Evolutionary conservation across 1,140 invertebrate genomes (phyloP), one percentile per base, ranked within the genome.

Genomic region (Lepidurus arcticus): DNA sequence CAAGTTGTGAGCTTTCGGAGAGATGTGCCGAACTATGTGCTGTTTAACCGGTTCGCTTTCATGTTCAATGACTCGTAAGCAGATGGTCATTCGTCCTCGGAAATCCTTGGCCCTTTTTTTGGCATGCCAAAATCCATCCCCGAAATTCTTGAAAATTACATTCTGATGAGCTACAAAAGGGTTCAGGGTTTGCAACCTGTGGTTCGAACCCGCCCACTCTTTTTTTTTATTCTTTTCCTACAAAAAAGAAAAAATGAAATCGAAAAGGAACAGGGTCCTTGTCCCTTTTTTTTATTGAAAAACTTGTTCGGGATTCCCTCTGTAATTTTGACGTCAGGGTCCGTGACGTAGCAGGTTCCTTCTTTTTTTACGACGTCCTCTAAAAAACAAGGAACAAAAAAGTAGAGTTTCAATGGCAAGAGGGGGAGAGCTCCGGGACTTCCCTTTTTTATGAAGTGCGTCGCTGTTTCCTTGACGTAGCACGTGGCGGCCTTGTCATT

Each of bases 371-470:
- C 53, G 53, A 65, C 47, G 21, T 65, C 53, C 53, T 21, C 53
- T 16, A 65, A 65, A 65, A 65, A 65, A 21, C 21, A 21, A 65
- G 53, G 53, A 65, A 65, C 53, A 65, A 65, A 65, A 65, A 65
- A 65, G 53, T 16, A 13, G 53, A 65, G 53, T 65, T 65, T 65
- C 53, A 65, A 65, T 65, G 53, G 53, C 53, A 65, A 65, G 53
- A 65, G 53, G 53, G 53, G 53, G 53, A 65, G 21, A 65, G 53
- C n/a, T 65, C 53, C 53, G 53, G 53, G 53, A 65, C 53, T 65
- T 65, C 53, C 53, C 53, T 65, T 65, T 65, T 65, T 65, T 65
- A 65, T 65, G 8, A 65, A 65, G 53, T 65, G 53, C 53, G 16
- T n/a, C 53, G 13, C 21, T 65, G 16, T 65, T 21, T 65, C 53